These are phyloP conservation scores for Scomber scombrus DNA, from an alignment of 2,113 vertebrate species.

Conservation along the genomic window DNA sequence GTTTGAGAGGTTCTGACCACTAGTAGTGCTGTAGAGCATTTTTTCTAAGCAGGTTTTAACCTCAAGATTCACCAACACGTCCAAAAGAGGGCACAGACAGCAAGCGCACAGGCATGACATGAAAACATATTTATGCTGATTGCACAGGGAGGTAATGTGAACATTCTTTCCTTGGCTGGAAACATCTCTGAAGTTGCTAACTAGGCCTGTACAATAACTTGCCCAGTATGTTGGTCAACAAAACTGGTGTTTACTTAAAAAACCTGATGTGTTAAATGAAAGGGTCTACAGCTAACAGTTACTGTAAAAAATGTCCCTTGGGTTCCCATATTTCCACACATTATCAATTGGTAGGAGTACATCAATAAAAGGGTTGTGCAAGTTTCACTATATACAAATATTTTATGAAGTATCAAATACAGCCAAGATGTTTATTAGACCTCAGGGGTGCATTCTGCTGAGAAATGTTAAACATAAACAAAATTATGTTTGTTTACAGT, in stretches of 20 bases:
- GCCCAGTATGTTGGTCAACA: neutral
- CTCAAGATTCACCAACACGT: too few relatives aligned
- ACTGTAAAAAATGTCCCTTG: neutral
- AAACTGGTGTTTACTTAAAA: neutral
- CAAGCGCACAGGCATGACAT: neutral
- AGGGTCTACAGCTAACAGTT: neutral
- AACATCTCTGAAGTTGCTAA: neutral
- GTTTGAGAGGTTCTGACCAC: neutral
- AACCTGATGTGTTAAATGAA: neutral
- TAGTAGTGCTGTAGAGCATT: neutral
- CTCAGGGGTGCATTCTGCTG: neutral
- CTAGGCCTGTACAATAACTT: neutral
- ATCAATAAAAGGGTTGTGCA: neutral
- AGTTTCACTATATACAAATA: conserved; percentile 13
- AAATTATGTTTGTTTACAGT: conserved; percentile 1
- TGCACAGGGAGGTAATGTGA: neutral
- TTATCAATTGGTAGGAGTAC: neutral
- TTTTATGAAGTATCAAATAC: conserved; percentile 12
- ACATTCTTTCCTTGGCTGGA: neutral
- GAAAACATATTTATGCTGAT: neutral
- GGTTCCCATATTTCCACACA: neutral
- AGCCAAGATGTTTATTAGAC: conserved; percentile 11
- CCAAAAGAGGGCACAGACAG: neutral
- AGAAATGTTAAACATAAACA: conserved; percentile 1
- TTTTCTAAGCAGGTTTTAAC: too few relatives aligned